A percentile compares a stretch with the other conserved stretches of the same genome.
Conservation (phyloP, 2,797 vertebrate species). For the Miichthys miiuy region DNA sequence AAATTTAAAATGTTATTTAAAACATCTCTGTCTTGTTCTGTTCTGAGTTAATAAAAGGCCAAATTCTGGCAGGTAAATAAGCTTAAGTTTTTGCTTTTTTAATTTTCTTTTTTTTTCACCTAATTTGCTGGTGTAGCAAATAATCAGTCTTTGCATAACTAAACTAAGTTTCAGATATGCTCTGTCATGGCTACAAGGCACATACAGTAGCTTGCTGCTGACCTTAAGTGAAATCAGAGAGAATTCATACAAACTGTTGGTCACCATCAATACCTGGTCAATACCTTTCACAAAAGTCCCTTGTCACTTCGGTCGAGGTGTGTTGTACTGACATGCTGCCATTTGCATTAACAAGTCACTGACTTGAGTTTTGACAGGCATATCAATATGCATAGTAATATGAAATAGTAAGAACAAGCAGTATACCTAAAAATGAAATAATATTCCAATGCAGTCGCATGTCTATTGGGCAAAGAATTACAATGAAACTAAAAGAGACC, state of each 20-base stretch:
- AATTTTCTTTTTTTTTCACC: neutral
- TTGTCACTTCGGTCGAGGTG: neutral
- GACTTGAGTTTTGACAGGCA: neutral
- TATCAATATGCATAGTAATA: neutral
- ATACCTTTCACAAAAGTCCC: neutral
- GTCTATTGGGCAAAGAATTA: neutral
- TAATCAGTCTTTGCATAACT: neutral
- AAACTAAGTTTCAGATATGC: neutral
- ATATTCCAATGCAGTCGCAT: neutral
- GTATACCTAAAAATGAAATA: neutral
- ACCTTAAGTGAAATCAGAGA: conserved; percentile 7
- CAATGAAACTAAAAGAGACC: neutral
- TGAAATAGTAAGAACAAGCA: neutral
- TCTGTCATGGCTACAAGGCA: neutral
- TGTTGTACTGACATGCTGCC: neutral
- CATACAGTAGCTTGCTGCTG: neutral
- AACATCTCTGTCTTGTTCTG: neutral
- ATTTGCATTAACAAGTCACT: neutral
- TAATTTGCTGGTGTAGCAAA: neutral
- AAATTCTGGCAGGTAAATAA: neutral
- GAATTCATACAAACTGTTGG: neutral
- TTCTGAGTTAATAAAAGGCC: neutral
- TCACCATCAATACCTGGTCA: neutral
- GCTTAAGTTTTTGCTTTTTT: neutral
- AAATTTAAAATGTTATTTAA: neutral